phyloP scores from a whole-genome alignment of 1,140 invertebrate genomes.

The Zaprionus tsacasi region DNA sequence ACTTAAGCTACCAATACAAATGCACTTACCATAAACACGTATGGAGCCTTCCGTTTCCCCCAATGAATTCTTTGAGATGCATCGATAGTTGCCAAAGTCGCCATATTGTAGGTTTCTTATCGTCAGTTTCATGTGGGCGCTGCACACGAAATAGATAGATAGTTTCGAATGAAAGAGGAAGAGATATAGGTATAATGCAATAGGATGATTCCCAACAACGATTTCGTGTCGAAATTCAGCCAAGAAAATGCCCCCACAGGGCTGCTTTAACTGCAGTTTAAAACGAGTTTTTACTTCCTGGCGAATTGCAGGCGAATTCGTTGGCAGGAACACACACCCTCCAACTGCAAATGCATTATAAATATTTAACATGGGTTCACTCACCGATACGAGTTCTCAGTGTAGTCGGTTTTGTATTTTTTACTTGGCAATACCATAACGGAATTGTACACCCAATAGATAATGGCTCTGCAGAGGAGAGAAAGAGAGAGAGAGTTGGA shows the following conservation, averaged over 20 bases:
- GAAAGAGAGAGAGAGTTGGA: slow-evolving; percentile 29
- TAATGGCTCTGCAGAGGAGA: slow-evolving; percentile 89
- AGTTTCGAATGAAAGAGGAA: slow-evolving; percentile 4
- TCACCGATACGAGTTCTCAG: slow-evolving; percentile 91
- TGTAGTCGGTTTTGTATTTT: slow-evolving; percentile 91
- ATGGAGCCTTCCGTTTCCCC: slow-evolving; percentile 97
- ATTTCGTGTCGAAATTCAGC: background rate
- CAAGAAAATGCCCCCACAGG: too few relatives aligned
- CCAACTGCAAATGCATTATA: slow-evolving; percentile 63
- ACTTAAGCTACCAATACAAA: slow-evolving; percentile 80
- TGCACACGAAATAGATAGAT: slow-evolving; percentile 74
- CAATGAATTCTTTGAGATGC: slow-evolving; percentile 96
- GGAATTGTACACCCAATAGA: slow-evolving; percentile 95
- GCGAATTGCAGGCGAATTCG: slow-evolving; percentile 4
- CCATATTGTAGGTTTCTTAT: slow-evolving; percentile 90
- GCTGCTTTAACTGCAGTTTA: background rate
- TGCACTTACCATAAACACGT: slow-evolving; percentile 93
- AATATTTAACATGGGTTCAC: slow-evolving; percentile 70
- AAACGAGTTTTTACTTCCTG: background rate
- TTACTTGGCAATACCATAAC: slow-evolving; percentile 93
- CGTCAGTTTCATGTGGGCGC: slow-evolving; percentile 93
- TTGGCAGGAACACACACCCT: slow-evolving; percentile 6
- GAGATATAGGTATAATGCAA: slow-evolving; percentile 10
- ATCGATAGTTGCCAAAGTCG: slow-evolving; percentile 94
- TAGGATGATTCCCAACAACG: slow-evolving; percentile 8